Evolutionary conservation across 2,797 vertebrate genomes (phyloP).

Genomic region (Setipinna tenuifilis): DNA sequence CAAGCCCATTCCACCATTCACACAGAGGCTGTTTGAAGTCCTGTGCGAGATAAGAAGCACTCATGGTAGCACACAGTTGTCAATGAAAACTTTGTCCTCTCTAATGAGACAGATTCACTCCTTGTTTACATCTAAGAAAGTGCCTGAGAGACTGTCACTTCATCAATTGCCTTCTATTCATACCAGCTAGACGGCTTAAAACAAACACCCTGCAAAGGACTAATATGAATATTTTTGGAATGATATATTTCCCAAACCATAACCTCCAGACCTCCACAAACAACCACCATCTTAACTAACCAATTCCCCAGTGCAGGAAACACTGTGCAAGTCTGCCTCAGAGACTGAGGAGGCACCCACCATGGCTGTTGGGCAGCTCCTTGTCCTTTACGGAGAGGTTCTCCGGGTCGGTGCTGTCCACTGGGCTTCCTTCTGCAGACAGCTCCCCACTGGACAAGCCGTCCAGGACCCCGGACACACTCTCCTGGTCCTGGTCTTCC

Average conservation of each 20-base stretch:
- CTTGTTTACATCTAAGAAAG: not conserved
- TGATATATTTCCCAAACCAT: no score
- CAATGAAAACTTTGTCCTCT: not conserved
- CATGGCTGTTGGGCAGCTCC: constrained; percentile 35
- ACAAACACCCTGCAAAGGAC: no score
- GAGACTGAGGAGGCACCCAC: constrained; percentile 25
- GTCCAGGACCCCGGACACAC: constrained; percentile 36
- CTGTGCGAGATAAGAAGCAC: not conserved
- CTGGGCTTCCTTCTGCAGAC: constrained; percentile 12
- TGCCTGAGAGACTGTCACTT: no score
- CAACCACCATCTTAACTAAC: no score
- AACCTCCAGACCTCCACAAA: no score
- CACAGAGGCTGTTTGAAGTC: not conserved
- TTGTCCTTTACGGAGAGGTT: constrained; percentile 31
- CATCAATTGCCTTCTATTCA: no score
- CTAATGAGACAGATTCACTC: not conserved
- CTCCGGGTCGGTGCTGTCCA: constrained; percentile 34
- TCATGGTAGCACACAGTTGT: not conserved
- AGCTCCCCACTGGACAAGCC: constrained; percentile 34
- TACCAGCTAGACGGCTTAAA: no score
- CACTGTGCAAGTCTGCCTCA: no score
- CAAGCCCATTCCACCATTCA: not conserved
- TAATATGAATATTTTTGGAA: no score
- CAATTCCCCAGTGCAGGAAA: no score
- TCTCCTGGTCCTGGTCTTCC: constrained; percentile 28